A percentile compares a stretch with the other conserved stretches of the same genome.
Conservation (phyloP, 2,113 vertebrate species). For the Brachyhypopomus occidentalis region DNA sequence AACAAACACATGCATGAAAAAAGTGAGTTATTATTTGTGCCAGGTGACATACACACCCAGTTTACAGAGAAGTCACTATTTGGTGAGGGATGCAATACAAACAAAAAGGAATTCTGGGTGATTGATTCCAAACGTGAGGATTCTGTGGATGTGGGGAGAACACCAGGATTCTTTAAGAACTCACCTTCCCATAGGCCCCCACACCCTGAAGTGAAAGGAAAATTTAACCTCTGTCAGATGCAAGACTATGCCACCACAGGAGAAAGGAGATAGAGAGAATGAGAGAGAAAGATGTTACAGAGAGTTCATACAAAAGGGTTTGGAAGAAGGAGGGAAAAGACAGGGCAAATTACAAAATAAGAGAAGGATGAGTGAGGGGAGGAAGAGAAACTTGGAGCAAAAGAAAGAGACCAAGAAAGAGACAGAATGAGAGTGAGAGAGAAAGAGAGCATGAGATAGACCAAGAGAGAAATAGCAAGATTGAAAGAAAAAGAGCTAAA, state of each 20-base stretch:
- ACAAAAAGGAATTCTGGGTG: slow-evolving; percentile 33
- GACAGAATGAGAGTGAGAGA: no score
- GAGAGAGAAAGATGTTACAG: slow-evolving; percentile 18
- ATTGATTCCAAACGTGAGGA: slow-evolving; percentile 43
- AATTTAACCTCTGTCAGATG: slow-evolving; percentile 57
- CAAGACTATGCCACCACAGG: slow-evolving; percentile 40
- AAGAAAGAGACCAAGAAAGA: no score
- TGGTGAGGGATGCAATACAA: slow-evolving; percentile 19
- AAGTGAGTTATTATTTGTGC: slow-evolving; percentile 13
- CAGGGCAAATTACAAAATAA: no score
- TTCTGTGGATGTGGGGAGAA: slow-evolving; percentile 43
- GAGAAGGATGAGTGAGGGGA: no score
- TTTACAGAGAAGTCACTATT: slow-evolving; percentile 28
- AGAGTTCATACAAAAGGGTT: slow-evolving; percentile 16
- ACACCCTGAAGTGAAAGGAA: slow-evolving; percentile 70
- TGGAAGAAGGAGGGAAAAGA: slow-evolving; percentile 19
- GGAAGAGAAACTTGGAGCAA: no score
- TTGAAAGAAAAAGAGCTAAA: no score
- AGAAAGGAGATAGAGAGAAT: slow-evolving; percentile 33
- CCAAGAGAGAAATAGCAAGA: no score
- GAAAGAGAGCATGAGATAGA: no score
- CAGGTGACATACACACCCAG: slow-evolving; percentile 17
- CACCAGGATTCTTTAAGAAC: slow-evolving; percentile 64
- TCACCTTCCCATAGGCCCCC: slow-evolving; percentile 73
- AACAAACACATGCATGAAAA: slow-evolving; percentile 34